Evolutionary conservation across 2,888 invertebrate genomes (phyloP).

Genomic region (Leptinotarsa juncta): DNA sequence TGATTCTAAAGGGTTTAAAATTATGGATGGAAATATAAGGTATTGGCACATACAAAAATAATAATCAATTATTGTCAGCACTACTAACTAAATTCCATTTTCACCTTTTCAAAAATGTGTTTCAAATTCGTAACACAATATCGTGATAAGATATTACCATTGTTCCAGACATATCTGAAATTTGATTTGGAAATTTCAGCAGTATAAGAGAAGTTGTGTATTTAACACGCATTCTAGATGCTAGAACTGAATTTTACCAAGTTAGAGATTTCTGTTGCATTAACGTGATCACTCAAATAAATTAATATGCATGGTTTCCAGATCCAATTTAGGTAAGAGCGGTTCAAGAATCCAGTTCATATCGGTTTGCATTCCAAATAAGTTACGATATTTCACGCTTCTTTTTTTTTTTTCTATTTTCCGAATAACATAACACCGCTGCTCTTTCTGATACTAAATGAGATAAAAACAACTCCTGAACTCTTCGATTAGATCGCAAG

Average conservation of each 20-base stretch:
- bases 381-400: no score
- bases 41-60: slow-evolving; percentile 35
- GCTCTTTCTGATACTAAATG: neutral
- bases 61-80: slow-evolving; percentile 39
- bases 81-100: slow-evolving; percentile 29
- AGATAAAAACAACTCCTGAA: neutral
- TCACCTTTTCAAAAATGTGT: slow-evolving; percentile 45
- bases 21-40: slow-evolving; percentile 29
- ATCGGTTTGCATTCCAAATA: no score
- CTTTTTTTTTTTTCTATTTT: no score
- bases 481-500: slow-evolving; percentile 5
- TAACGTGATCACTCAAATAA: neutral
- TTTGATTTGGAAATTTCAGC: neutral
- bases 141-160: neutral
- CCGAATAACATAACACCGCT: no score
- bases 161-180: neutral
- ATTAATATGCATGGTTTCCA: neutral
- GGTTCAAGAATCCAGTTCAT: no score
- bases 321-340: no score
- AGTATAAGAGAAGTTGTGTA: neutral
- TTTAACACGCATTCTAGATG: neutral
- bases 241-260: neutral
- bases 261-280: neutral
- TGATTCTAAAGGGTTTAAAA: slow-evolving; percentile 12
- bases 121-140: slow-evolving; percentile 8